phyloP scores from a whole-genome alignment of 2,797 vertebrate species.

The Lophotriccus pileatus region DNA sequence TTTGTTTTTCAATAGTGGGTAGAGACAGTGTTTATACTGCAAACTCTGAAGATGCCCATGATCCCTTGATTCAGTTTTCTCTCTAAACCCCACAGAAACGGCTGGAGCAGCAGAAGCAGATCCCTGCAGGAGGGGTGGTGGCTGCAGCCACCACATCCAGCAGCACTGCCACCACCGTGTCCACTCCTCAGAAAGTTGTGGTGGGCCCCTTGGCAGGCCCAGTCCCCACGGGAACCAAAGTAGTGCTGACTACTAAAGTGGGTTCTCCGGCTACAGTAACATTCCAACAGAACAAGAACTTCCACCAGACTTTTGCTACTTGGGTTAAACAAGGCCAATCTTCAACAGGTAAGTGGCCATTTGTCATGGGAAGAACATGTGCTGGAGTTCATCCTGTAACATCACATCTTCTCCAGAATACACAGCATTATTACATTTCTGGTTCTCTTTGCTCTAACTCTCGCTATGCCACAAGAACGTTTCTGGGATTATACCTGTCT shows the following conservation, averaged over 20 bases:
- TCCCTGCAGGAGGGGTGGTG: slow-evolving; percentile 65
- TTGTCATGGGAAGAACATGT: neutral
- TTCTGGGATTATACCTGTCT: neutral
- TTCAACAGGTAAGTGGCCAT: slow-evolving; percentile 80
- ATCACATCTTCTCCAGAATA: neutral
- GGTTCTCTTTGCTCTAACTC: neutral
- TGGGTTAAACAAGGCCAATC: slow-evolving; percentile 98
- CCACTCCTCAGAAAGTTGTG: slow-evolving; percentile 86
- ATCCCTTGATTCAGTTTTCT: neutral
- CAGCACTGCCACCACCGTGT: slow-evolving; percentile 74
- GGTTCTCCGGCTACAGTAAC: slow-evolving; percentile 90
- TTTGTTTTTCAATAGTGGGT: neutral
- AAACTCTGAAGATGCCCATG: neutral
- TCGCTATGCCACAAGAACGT: neutral
- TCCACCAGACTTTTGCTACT: slow-evolving; percentile 95
- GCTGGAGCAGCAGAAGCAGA: slow-evolving; percentile 89
- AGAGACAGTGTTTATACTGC: neutral
- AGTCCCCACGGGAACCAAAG: slow-evolving; percentile 87
- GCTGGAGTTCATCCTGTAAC: neutral
- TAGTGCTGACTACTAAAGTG: slow-evolving; percentile 92
- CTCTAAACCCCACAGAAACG: slow-evolving; percentile 82
- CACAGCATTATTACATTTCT: neutral
- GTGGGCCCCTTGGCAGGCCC: slow-evolving; percentile 85
- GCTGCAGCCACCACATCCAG: slow-evolving; percentile 75
- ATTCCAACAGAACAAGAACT: slow-evolving; percentile 98